Conservation (phyloP, 2,113 vertebrate species). For the Azemiops feae region DNA sequence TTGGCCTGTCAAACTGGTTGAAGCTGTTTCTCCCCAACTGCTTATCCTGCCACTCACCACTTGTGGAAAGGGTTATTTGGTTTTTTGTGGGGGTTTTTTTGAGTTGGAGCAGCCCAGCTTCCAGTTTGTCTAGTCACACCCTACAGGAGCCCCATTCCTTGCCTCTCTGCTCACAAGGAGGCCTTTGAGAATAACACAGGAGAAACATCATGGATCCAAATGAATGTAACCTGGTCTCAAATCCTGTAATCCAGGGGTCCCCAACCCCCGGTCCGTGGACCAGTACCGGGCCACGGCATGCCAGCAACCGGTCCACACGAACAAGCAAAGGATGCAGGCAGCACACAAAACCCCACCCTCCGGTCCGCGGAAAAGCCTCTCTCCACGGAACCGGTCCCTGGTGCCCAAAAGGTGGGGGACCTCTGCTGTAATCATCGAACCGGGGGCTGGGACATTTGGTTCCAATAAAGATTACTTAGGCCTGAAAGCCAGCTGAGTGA, state of each 20-base stretch:
- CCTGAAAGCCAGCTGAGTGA: neutral
- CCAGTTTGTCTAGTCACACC: neutral
- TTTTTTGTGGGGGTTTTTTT: neutral
- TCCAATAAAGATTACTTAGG: neutral
- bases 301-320: too few relatives aligned
- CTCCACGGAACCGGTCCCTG: too few relatives aligned
- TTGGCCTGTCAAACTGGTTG: neutral
- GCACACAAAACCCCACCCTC: too few relatives aligned
- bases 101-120: neutral
- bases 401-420: too few relatives aligned
- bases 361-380: too few relatives aligned
- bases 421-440: neutral
- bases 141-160: too few relatives aligned
- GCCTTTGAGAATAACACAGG: accelerated
- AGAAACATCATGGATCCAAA: neutral
- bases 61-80: neutral
- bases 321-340: too few relatives aligned
- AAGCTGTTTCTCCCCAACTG: too few relatives aligned
- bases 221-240: neutral
- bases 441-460: neutral
- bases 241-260: neutral
- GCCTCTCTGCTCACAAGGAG: neutral
- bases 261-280: too few relatives aligned
- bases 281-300: too few relatives aligned
- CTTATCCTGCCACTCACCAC: too few relatives aligned